Percentiles rank a stretch among this genome's conserved stretches.
phyloP scores from a whole-genome alignment of 2,113 vertebrate species.

The Pteruthius melanotis region DNA sequence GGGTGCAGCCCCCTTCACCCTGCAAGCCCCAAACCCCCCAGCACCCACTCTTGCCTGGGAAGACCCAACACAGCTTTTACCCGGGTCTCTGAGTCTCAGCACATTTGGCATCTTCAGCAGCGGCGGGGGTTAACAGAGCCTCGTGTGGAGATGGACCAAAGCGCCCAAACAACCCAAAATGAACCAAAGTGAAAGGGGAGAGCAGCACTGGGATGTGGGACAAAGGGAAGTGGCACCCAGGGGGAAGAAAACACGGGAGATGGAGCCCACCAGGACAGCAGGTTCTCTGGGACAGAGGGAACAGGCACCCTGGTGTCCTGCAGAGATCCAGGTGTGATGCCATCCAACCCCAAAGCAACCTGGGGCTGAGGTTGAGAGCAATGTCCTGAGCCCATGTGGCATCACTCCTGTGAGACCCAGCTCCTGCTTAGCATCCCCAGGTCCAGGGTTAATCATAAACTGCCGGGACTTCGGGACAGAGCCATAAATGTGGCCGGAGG shows the following conservation, averaged over 20 bases:
- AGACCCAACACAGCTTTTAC: too few relatives aligned
- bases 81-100: not conserved
- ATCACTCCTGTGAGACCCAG: not conserved
- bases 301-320: not conserved
- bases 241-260: not conserved
- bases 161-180: not conserved
- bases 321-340: not conserved
- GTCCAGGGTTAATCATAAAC: not conserved
- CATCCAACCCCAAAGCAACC: not conserved
- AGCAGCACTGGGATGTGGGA: not conserved
- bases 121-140: accelerated
- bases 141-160: accelerated
- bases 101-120: not conserved
- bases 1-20: not conserved
- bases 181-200: not conserved
- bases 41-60: not conserved
- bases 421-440: not conserved
- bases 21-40: not conserved
- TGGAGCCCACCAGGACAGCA: not conserved
- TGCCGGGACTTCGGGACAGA: too few relatives aligned
- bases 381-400: not conserved
- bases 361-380: not conserved
- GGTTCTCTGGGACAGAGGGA: too few relatives aligned
- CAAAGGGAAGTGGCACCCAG: not conserved
- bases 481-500: not conserved